These are phyloP conservation scores for Falco berigora DNA, from an alignment of 2,797 vertebrate species.

Conservation along the genomic window DNA sequence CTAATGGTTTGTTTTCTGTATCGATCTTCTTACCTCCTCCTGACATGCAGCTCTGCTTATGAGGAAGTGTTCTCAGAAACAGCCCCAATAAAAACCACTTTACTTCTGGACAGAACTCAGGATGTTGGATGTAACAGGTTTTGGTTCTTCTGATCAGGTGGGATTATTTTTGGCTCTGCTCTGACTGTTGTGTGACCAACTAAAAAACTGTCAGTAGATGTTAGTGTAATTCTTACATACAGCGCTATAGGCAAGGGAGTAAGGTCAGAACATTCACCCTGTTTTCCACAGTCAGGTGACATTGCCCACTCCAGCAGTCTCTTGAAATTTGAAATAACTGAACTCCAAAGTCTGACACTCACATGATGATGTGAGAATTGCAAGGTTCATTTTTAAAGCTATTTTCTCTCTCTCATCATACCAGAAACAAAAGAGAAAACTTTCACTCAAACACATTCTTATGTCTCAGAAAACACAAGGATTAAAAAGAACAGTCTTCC, in stretches of 20 bases:
- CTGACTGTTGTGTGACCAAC: background rate
- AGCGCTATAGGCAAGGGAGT: background rate
- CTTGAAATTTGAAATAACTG: background rate
- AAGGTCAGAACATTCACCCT: background rate
- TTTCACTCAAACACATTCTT: background rate
- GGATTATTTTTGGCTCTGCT: background rate
- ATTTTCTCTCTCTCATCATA: background rate
- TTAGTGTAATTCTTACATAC: background rate
- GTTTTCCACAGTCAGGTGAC: background rate
- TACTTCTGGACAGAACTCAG: background rate
- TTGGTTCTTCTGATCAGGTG: background rate
- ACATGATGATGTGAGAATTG: background rate
- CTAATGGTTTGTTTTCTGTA: conserved; percentile 29
- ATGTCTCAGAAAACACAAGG: background rate
- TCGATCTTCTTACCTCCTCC: background rate
- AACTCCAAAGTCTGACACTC: background rate
- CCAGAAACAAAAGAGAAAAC: background rate
- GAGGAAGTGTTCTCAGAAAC: background rate
- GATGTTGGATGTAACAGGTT: background rate
- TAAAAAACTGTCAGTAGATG: background rate
- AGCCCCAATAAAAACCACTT: background rate
- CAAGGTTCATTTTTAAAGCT: background rate
- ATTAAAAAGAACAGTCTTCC: background rate
- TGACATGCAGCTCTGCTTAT: background rate
- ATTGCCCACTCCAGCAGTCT: background rate